Base-by-base conservation (phyloP, 2,888 invertebrate genomes). In the Aleiodes testaceus region DNA sequence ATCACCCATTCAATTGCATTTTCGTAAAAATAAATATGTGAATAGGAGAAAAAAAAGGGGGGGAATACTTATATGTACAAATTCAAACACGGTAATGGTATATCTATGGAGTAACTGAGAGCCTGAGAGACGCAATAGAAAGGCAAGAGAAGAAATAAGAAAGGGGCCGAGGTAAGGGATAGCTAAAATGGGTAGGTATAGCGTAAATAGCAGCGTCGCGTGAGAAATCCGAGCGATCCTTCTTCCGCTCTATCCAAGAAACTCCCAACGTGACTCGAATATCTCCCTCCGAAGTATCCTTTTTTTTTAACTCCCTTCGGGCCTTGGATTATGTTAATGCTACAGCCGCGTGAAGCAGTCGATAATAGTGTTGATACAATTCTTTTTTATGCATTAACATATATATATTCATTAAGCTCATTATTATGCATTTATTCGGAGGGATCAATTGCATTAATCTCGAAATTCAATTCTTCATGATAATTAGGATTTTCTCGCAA, bases 181-280 rank as follows among this genome's bases (percentile, higher is more conserved):
- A 36, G 59, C 59, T 59, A 59, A 59, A 59, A 59, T 59, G 59
- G 59, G 59, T 59, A 59, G 59, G 59, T 59, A 59, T 59, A 59
- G 59, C 59, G 59, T 59, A 59, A 59, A 59, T 59, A 59, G 59
- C 59, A 61, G 52, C 69, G 72, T 72, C 73, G 72, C 68, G 69
- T 75, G 75, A 75, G 76, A 76, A 76, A 76, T 76, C 73, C 76
- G 68, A 73, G 73, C 73, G 74, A 76, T 76, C 72, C 73, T 75
- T 76, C 76, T 76, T 76, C 73, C 71, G 71, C 69, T 72, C 70
- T 68, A 69, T 66, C 73, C 49, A 59, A 69, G 71, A 75, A 72
- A 75, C 70, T 68, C 74, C 65, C 66, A 72, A 75, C 76, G 76
- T 76, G 76, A 74, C 71, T 68, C 55, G 76, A 76, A 76, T 76